These are phyloP conservation scores for Mesodorylaimus sp. DNA, from an alignment of 2,888 invertebrate species.

Conservation along the genomic window DNA sequence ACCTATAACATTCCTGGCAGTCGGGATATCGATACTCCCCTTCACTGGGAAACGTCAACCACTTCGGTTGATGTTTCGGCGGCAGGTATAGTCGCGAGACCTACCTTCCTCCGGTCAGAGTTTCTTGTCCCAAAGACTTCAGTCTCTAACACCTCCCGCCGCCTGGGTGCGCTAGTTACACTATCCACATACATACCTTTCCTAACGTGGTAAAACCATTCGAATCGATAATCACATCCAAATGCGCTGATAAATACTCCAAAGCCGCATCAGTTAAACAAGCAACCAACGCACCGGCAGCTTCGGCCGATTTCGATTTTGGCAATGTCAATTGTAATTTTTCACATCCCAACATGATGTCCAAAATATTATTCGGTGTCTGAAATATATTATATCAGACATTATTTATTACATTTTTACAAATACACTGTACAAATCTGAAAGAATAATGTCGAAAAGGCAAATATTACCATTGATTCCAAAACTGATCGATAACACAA, in stretches of 20 bases:
- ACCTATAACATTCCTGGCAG: too few relatives aligned
- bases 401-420: too few relatives aligned
- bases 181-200: neutral
- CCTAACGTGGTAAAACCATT: neutral
- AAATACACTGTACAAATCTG: slow-evolving; percentile 10
- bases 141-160: too few relatives aligned
- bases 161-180: too few relatives aligned
- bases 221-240: neutral
- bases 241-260: neutral
- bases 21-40: too few relatives aligned
- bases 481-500: slow-evolving; percentile 22
- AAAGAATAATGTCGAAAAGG: too few relatives aligned
- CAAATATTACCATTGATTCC: slow-evolving; percentile 19
- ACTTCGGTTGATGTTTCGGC: too few relatives aligned
- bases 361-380: slow-evolving; percentile 59
- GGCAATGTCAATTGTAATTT: slow-evolving; percentile 56
- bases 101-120: too few relatives aligned
- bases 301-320: neutral
- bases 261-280: neutral
- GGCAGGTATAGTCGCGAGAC: too few relatives aligned
- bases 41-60: too few relatives aligned
- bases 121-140: too few relatives aligned
- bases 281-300: neutral
- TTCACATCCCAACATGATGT: slow-evolving; percentile 64
- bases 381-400: slow-evolving; percentile 27